Evolutionary conservation across 1,140 invertebrate genomes (phyloP).

Genomic region (Aleiodes sp.): DNA sequence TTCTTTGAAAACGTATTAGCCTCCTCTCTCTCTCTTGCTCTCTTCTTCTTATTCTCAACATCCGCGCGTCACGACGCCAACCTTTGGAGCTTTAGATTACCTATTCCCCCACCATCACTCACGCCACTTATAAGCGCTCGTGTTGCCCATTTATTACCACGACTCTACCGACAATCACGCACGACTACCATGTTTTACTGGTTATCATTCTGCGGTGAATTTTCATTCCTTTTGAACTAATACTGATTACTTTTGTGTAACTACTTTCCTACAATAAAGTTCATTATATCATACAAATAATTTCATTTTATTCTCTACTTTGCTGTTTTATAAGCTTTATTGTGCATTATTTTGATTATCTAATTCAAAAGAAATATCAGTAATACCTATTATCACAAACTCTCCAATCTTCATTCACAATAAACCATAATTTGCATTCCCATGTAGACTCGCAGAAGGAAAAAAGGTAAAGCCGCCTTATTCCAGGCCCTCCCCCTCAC

Average conservation of each 20-base stretch:
- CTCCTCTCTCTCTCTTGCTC: too few species aligned
- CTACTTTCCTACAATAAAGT: too few species aligned
- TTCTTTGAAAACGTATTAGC: too few species aligned
- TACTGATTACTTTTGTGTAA: too few species aligned
- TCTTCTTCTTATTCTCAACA: constrained; percentile 34
- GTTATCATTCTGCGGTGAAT: too few species aligned
- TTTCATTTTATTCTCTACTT: too few species aligned
- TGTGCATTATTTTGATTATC: neutral
- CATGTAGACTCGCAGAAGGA: constrained; percentile 35
- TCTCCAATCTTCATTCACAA: constrained; percentile 28
- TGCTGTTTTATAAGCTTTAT: constrained; percentile 27
- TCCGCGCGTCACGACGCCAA: constrained; percentile 43
- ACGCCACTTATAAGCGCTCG: constrained; percentile 36
- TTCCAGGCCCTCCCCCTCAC: constrained; percentile 26
- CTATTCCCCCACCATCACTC: neutral
- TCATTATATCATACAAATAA: too few species aligned
- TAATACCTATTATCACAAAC: constrained; percentile 5
- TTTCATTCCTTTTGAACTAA: too few species aligned
- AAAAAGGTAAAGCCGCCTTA: constrained; percentile 36
- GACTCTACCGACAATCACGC: too few species aligned
- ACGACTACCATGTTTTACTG: too few species aligned
- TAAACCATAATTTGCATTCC: constrained; percentile 35
- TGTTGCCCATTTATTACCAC: constrained; percentile 34
- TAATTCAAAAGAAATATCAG: constrained; percentile 5
- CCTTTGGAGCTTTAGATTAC: constrained; percentile 8